These are phyloP conservation scores for Acanthurus lineatus DNA, from an alignment of 2,797 vertebrate genomes.

Conservation along the genomic window DNA sequence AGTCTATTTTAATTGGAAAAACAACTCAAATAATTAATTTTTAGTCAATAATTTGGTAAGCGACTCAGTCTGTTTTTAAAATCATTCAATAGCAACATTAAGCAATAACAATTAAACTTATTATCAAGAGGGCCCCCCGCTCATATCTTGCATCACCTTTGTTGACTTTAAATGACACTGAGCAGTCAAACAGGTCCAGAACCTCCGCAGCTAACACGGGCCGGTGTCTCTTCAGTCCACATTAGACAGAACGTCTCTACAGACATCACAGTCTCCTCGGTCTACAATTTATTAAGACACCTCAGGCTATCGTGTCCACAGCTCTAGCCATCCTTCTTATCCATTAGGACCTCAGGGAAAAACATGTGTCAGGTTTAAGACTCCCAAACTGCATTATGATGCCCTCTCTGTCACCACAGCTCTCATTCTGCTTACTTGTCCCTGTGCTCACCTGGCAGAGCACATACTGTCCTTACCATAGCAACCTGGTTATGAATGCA, in stretches of 20 bases:
- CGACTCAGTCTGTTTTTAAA: no score
- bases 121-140: not conserved
- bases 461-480: no score
- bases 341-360: conserved; percentile 32
- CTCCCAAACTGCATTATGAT: conserved; percentile 25
- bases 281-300: conserved; percentile 57
- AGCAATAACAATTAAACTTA: no score
- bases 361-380: conserved; percentile 36
- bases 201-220: not conserved
- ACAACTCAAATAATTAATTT: no score
- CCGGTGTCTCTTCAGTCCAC: conserved; percentile 19
- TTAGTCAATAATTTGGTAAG: no score
- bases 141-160: conserved; percentile 20
- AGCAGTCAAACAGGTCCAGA: conserved; percentile 6
- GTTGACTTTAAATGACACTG: conserved; percentile 40
- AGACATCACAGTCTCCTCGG: conserved; percentile 50
- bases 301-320: conserved; percentile 31
- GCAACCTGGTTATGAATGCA: no score
- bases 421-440: conserved; percentile 21
- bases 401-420: conserved; percentile 11
- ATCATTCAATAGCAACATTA: no score
- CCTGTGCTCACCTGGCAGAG: no score
- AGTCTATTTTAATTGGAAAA: no score
- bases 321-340: conserved; percentile 31
- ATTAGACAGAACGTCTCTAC: conserved; percentile 38